Conservation (phyloP, 2,888 invertebrate genomes). For the Ctena decussata region DNA sequence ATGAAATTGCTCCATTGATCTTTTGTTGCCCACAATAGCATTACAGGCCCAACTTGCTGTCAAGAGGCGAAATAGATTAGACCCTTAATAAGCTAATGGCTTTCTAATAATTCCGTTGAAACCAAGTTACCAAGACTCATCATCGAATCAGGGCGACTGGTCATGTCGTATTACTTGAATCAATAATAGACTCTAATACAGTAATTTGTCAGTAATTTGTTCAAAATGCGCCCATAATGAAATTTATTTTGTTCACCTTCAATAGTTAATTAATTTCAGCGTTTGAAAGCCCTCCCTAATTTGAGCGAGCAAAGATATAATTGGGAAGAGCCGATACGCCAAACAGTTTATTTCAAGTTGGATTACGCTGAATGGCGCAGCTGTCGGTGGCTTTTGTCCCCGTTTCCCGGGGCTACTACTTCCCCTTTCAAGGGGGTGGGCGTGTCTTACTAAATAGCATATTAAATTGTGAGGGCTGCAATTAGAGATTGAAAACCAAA, state of each 20-base stretch:
- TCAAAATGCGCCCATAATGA: conserved; percentile 66
- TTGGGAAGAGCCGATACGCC: conserved; percentile 45
- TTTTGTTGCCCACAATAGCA: background rate
- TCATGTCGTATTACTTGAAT: conserved; percentile 29
- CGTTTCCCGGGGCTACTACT: conserved; percentile 20
- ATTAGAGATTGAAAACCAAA: conserved; percentile 60
- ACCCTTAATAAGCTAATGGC: conserved; percentile 58
- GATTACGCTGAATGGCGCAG: conserved; percentile 3
- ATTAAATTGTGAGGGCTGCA: conserved; percentile 43
- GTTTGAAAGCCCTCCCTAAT: conserved; percentile 58
- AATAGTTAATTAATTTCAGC: conserved; percentile 60
- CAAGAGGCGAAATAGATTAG: conserved; percentile 9
- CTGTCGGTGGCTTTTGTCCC: background rate
- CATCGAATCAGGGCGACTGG: conserved; percentile 1
- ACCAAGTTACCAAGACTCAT: background rate
- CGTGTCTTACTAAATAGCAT: conserved; percentile 33
- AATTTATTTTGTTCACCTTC: conserved; percentile 66
- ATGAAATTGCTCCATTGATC: conserved; percentile 5
- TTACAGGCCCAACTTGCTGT: background rate
- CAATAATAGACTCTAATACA: conserved; percentile 64
- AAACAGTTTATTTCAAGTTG: conserved; percentile 57
- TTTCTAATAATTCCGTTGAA: conserved; percentile 38
- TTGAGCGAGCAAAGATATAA: conserved; percentile 44
- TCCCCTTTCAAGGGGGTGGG: conserved; percentile 39
- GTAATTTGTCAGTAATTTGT: conserved; percentile 66